A percentile compares a stretch with the other conserved stretches of the same genome.
Conservation (phyloP, 2,888 invertebrate species). For the Eucera pruinosa region DNA sequence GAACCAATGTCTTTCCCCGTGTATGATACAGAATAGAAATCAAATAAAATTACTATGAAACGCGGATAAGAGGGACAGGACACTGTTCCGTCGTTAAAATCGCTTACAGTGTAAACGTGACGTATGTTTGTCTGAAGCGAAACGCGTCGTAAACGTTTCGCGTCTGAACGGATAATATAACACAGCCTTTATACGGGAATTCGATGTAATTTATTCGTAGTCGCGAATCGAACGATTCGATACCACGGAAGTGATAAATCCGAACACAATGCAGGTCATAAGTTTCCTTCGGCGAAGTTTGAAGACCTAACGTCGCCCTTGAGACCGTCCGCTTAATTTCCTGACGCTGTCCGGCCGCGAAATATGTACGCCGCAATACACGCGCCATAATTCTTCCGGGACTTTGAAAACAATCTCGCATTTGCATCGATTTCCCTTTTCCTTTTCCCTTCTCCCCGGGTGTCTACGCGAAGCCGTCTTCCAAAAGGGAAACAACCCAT, state of each 20-base stretch:
- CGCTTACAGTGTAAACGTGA: too few relatives aligned
- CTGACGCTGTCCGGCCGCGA: slow-evolving; percentile 56
- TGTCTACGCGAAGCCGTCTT: background rate
- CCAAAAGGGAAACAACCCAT: background rate
- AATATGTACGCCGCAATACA: slow-evolving; percentile 29
- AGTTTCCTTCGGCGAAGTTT: slow-evolving; percentile 60
- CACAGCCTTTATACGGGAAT: too few relatives aligned
- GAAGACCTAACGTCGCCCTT: slow-evolving; percentile 66
- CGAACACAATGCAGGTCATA: slow-evolving; percentile 56
- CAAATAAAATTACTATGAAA: too few relatives aligned
- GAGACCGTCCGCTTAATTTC: slow-evolving; percentile 69
- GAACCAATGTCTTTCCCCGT: too few relatives aligned
- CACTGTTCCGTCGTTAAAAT: too few relatives aligned
- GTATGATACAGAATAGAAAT: too few relatives aligned
- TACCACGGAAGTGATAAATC: slow-evolving; percentile 69
- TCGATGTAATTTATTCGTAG: slow-evolving; percentile 68
- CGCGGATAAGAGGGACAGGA: too few relatives aligned
- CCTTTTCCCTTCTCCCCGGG: background rate
- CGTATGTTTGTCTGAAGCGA: too few relatives aligned
- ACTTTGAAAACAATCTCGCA: slow-evolving; percentile 54
- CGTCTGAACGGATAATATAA: too few relatives aligned
- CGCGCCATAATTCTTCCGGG: slow-evolving; percentile 25
- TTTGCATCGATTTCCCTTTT: slow-evolving; percentile 21
- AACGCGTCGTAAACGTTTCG: too few relatives aligned
- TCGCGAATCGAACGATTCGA: slow-evolving; percentile 58